phyloP scores from a whole-genome alignment of 2,888 invertebrate genomes.

The Beris morrisii region DNA sequence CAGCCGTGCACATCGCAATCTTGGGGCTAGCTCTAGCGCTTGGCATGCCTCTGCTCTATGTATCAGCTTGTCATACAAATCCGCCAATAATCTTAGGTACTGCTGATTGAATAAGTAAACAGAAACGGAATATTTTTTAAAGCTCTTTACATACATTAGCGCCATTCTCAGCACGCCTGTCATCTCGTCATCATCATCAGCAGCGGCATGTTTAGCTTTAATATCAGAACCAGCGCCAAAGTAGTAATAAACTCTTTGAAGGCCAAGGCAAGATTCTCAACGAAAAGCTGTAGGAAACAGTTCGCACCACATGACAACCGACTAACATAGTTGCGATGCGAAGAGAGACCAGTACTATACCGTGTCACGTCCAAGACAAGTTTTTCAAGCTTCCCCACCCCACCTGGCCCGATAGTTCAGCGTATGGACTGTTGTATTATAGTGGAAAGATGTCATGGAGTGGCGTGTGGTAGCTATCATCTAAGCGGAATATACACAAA shows the following conservation, averaged over 20 bases:
- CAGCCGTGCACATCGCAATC: not conserved
- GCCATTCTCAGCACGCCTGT: not conserved
- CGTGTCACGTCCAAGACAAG: too few species aligned
- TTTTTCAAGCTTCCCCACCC: too few species aligned
- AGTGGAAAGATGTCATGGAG: not conserved
- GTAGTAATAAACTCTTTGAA: conserved; percentile 39
- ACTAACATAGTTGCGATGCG: not conserved
- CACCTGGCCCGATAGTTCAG: too few species aligned
- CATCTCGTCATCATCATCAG: not conserved
- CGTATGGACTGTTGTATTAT: too few species aligned
- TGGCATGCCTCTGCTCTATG: too few species aligned
- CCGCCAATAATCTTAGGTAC: too few species aligned
- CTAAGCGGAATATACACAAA: not conserved
- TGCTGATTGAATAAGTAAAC: not conserved
- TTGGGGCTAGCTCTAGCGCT: not conserved
- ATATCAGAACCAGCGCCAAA: not conserved
- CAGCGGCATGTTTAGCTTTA: not conserved
- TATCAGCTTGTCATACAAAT: not conserved
- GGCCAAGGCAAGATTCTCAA: conserved; percentile 35
- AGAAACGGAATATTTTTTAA: not conserved
- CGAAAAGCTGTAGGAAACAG: too few species aligned
- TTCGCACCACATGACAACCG: not conserved
- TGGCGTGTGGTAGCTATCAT: not conserved
- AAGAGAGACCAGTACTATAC: not conserved
- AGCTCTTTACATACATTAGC: not conserved